These are phyloP conservation scores for Caenorhabditis sulstoni DNA, from an alignment of 2,888 invertebrate species.

Conservation along the genomic window DNA sequence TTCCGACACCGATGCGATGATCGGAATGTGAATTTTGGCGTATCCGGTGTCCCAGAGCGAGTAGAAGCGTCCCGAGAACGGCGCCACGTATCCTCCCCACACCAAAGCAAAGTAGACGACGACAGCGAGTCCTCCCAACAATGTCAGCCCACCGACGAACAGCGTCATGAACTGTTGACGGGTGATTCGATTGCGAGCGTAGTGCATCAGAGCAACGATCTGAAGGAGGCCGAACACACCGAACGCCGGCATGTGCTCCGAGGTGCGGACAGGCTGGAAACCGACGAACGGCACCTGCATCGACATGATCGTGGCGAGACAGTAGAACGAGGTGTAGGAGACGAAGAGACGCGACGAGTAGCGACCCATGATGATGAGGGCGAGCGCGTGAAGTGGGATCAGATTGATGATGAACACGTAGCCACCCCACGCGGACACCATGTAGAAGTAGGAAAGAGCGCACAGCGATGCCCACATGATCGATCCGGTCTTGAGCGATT, in stretches of 20 bases:
- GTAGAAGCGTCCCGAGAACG: slow-evolving; percentile 97
- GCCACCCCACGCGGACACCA: slow-evolving; percentile 99
- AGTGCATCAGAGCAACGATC: slow-evolving; percentile 77
- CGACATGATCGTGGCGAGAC: slow-evolving; percentile 93
- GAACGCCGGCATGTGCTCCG: slow-evolving; percentile 99
- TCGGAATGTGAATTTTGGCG: slow-evolving; percentile 99
- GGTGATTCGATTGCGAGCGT: slow-evolving; percentile 75
- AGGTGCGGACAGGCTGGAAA: slow-evolving; percentile 98
- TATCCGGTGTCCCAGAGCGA: slow-evolving; percentile 99
- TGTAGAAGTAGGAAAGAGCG: slow-evolving; percentile 97
- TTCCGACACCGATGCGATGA: slow-evolving; percentile 98
- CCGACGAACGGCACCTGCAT: slow-evolving; percentile 92
- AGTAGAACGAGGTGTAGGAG: slow-evolving; percentile 97
- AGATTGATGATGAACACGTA: slow-evolving; percentile 99
- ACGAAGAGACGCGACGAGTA: slow-evolving; percentile 74
- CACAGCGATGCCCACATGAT: slow-evolving; percentile 96
- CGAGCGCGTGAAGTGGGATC: slow-evolving; percentile 97
- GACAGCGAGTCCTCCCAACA: slow-evolving; percentile 89
- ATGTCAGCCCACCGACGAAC: slow-evolving; percentile 85
- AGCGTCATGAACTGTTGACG: slow-evolving; percentile 84
- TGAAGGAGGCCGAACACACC: slow-evolving; percentile 94
- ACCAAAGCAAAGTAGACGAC: slow-evolving; percentile 83
- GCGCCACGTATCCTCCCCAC: slow-evolving; percentile 88
- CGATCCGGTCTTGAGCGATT: slow-evolving; percentile 96
- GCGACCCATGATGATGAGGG: slow-evolving; percentile 88